These are phyloP conservation scores for Drosophila emarginata DNA, from an alignment of 2,888 invertebrate species.

Conservation along the genomic window DNA sequence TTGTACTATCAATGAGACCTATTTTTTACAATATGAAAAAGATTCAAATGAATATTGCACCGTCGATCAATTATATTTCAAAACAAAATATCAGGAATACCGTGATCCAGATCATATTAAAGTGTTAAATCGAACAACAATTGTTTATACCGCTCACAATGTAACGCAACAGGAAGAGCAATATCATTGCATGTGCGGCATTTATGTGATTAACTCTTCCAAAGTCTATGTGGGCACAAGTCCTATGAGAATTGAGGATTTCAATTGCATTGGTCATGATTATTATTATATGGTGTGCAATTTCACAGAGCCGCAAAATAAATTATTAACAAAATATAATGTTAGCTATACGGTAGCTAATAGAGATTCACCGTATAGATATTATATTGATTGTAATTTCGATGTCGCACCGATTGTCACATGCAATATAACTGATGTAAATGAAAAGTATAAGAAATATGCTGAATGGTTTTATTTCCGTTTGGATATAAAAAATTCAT, in stretches of 20 bases:
- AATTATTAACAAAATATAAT: conserved; percentile 84
- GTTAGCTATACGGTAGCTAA: conserved; percentile 58
- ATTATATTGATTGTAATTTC: conserved; percentile 65
- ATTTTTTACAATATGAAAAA: conserved; percentile 27
- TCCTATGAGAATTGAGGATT: conserved; percentile 87
- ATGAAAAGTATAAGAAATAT: conserved; percentile 83
- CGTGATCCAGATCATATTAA: conserved; percentile 22
- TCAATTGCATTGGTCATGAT: conserved; percentile 89
- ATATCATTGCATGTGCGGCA: conserved; percentile 75
- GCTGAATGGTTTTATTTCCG: conserved; percentile 84
- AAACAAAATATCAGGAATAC: conserved; percentile 18
- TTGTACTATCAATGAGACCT: conserved; percentile 73
- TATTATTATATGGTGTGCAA: conserved; percentile 89
- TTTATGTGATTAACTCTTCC: conserved; percentile 64
- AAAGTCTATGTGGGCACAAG: conserved; percentile 82
- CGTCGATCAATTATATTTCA: conserved; percentile 66
- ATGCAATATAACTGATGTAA: conserved; percentile 72
- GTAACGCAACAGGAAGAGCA: conserved; percentile 60
- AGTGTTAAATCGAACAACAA: conserved; percentile 66
- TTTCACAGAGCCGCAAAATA: conserved; percentile 86
- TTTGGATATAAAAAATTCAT: conserved; percentile 85
- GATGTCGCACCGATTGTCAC: conserved; percentile 64
- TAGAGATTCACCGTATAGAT: conserved; percentile 50
- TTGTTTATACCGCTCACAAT: conserved; percentile 65
- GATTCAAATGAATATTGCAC: conserved; percentile 47